These are phyloP conservation scores for Melitaea cinxia DNA, from an alignment of 1,140 invertebrate species.

Conservation along the genomic window DNA sequence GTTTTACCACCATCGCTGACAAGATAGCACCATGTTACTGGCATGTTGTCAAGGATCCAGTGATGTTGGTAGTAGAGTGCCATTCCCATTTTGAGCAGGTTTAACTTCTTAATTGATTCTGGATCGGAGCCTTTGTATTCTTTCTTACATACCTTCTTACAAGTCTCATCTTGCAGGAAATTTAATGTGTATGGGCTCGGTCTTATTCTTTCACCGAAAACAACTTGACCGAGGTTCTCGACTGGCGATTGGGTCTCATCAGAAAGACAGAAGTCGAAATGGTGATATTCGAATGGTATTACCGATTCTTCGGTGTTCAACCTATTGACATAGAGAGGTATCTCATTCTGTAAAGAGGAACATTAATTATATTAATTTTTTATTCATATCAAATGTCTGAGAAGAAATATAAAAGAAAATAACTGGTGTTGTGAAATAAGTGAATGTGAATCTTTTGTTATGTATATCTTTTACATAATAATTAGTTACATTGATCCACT, in stretches of 20 bases:
- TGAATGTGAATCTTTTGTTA: no score
- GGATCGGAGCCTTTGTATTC: slow-evolving; percentile 86
- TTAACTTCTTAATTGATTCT: slow-evolving; percentile 87
- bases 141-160: slow-evolving; percentile 88
- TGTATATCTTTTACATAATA: no score
- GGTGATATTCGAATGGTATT: slow-evolving; percentile 98
- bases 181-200: slow-evolving; percentile 93
- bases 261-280: slow-evolving; percentile 96
- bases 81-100: slow-evolving; percentile 94
- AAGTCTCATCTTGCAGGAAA: slow-evolving; percentile 88
- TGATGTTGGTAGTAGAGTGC: slow-evolving; percentile 99
- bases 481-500: no score
- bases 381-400: no score
- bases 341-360: slow-evolving; percentile 86
- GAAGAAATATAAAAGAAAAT: no score
- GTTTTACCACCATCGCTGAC: slow-evolving; percentile 87
- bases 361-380: not conserved
- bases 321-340: slow-evolving; percentile 96
- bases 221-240: slow-evolving; percentile 98
- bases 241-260: slow-evolving; percentile 91
- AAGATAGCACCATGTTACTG: slow-evolving; percentile 96
- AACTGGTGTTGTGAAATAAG: no score
- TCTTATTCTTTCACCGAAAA: slow-evolving; percentile 98
- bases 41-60: slow-evolving; percentile 99
- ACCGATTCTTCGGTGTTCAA: slow-evolving; percentile 98